Percentiles rank a stretch among this genome's conserved stretches.
These are phyloP conservation scores for Vulpes lagopus DNA, from an alignment of 2,113 vertebrate genomes.

Conservation along the genomic window DNA sequence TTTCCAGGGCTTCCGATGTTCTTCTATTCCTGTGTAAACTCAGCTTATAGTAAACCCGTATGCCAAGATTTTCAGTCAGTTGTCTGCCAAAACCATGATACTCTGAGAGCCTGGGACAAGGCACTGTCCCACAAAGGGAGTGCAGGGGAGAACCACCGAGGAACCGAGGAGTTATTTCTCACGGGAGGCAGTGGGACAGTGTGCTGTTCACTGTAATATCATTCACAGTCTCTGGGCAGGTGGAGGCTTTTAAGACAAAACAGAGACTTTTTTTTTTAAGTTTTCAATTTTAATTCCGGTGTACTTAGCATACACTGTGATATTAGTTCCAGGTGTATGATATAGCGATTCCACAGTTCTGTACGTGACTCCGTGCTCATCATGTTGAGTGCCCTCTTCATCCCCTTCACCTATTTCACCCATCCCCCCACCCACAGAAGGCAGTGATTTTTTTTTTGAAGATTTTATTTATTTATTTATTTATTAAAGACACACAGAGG, in stretches of 20 bases:
- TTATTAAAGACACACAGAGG: no score
- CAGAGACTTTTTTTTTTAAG: slow-evolving; percentile 1
- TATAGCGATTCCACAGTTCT: background rate
- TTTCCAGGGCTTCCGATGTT: background rate
- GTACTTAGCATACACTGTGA: background rate
- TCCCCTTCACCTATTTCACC: background rate
- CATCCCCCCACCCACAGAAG: background rate
- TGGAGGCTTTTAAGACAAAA: slow-evolving; percentile 11
- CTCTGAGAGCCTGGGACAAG: background rate
- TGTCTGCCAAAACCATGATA: background rate
- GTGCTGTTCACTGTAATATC: background rate
- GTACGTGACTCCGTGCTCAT: background rate
- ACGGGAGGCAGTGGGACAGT: background rate
- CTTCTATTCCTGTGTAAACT: slow-evolving; percentile 46
- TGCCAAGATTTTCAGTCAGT: background rate
- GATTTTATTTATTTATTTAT: no score
- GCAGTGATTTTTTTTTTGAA: background rate
- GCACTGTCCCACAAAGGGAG: background rate
- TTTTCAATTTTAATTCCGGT: background rate
- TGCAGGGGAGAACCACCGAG: background rate
- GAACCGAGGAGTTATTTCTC: background rate
- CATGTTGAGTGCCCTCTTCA: background rate
- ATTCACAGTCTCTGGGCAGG: background rate
- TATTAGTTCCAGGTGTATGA: background rate
- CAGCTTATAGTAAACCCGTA: background rate